Evolutionary conservation across 2,113 vertebrate species (phyloP), one percentile per base, ranked within the genome.

Genomic region (Gallinago jamesoni): DNA sequence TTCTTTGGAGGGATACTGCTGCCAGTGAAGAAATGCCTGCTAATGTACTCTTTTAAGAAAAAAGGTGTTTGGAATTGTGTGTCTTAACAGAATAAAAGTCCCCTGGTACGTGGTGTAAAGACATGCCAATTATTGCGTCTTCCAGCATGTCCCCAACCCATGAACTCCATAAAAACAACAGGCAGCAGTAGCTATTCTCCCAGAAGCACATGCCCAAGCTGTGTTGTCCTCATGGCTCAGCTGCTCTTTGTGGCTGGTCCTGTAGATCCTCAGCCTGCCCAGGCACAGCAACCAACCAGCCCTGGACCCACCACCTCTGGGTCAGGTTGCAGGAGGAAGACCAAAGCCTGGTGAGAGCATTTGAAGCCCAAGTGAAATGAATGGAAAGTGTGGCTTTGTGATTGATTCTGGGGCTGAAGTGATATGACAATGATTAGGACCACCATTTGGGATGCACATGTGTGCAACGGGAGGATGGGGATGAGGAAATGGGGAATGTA

Each of bases 261-360:
- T 87, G 28, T 28, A 37, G 18, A 31, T 60, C 39, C 48, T 60
- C 21, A 60, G 25, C 39, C 39, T 60, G 63, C 48, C 12, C 52
- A 64, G 31, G 17, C 10, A 37, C 41, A 82, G 47, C 27, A 57
- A 22, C 9, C 21, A 27, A 8, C 12, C 0, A 0, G 73, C 35
- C 1, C 0, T 15, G 30, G 59, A 31, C 14, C 16, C 28, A 60
- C 25, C 10, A 35, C n/a, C 48, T 83, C 20, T 33, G 15, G 23
- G 13, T 39, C 55, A 64, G 33, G 10, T 18, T 22, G 27, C 55
- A 66, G 24, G 20, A 79, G 16, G n/a, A 66, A 62, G 5, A 77
- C 19, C 23, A 62, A 82, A n/a, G 24, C 3, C 9, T 5, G 12
- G 23, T 24, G 53, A 70, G 33, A 81, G 13, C 13, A 41, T 41